Base-by-base conservation (phyloP, 1,140 invertebrate genomes). In the Pogonomyrmex californicus region DNA sequence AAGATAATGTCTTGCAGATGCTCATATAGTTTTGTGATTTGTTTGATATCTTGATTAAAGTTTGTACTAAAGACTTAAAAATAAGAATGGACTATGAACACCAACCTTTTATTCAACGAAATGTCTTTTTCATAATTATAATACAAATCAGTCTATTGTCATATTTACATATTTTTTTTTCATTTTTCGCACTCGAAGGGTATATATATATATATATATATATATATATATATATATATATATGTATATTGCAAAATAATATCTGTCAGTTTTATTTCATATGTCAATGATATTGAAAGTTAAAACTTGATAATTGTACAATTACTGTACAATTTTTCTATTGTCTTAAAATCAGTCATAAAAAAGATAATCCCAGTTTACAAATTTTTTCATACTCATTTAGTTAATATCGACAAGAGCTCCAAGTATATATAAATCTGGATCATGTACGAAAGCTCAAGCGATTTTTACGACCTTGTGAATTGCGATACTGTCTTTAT, bases 401-500 rank as follows among this genome's bases (percentile, higher is more conserved):
- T 6, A 23, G 23, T 23, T 58, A 56, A 23, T 58, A 23, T 58
- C n/a, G 23, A 23, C 23, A 23, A 23, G 23, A 23, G 30, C 17
- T 41, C 12, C 9, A 70, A 36, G 33, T 6, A 2, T 7, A 5
- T 30, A 30, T n/a, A 47, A 73, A 56, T 66, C 30, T 73, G 49
- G 7, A 56, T 41, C 33, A 12, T 36, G n/a, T 44, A 30, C 4
- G 3, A 62, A 62, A 38, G 14, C 10, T 33, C 23, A 14, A 10
- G 17, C 66, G 44, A 33, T 47, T 49, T 60, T 79, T 2, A 44
- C 12, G 30, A 0, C 0, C 17, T 62, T 17, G 1, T 49, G 47
- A 62, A 44, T 1, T 4, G 7, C 41, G 17, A 44, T 30, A 44
- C 14, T 56, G 10, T 41, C 12, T 76, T 62, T 85, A 91, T 93